These are phyloP conservation scores for Troides helena DNA, from an alignment of 2,888 invertebrate genomes.

Conservation along the genomic window DNA sequence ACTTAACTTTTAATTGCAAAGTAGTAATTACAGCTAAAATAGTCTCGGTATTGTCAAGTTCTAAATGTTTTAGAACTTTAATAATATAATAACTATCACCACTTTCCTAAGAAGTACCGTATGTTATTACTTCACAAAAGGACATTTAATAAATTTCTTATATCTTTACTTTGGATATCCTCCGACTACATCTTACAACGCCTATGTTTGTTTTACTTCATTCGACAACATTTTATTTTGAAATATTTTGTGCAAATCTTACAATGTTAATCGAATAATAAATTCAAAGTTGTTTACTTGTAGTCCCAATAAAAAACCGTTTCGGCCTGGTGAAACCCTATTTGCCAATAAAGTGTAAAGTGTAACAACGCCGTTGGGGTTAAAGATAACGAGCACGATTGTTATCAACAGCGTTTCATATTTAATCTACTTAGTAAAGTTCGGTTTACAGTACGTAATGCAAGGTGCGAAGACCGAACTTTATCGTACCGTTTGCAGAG, in stretches of 20 bases:
- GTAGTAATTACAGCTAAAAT: too few species aligned
- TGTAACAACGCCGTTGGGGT: slow-evolving; percentile 9
- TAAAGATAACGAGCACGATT: slow-evolving; percentile 19
- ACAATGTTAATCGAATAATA: slow-evolving; percentile 16
- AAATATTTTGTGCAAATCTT: slow-evolving; percentile 13
- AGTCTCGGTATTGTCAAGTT: too few species aligned
- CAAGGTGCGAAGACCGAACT: slow-evolving; percentile 59
- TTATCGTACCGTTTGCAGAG: slow-evolving; percentile 56
- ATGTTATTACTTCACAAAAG: too few species aligned
- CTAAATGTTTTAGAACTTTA: too few species aligned
- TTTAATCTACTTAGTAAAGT: slow-evolving; percentile 25
- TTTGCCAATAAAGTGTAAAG: slow-evolving; percentile 20
- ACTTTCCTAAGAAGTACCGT: too few species aligned
- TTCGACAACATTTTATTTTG: slow-evolving; percentile 6
- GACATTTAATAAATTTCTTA: too few species aligned
- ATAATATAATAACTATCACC: too few species aligned
- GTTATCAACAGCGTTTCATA: slow-evolving; percentile 31
- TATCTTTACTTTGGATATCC: too few species aligned
- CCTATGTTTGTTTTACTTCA: too few species aligned
- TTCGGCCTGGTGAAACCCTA: slow-evolving; percentile 24
- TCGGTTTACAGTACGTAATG: slow-evolving; percentile 39
- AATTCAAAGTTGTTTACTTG: slow-evolving; percentile 24
- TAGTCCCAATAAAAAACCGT: slow-evolving; percentile 34
- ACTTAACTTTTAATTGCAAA: background rate
- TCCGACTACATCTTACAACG: too few species aligned